Base-by-base conservation (phyloP, 2,888 invertebrate species). In the Abrostola triplasia region DNA sequence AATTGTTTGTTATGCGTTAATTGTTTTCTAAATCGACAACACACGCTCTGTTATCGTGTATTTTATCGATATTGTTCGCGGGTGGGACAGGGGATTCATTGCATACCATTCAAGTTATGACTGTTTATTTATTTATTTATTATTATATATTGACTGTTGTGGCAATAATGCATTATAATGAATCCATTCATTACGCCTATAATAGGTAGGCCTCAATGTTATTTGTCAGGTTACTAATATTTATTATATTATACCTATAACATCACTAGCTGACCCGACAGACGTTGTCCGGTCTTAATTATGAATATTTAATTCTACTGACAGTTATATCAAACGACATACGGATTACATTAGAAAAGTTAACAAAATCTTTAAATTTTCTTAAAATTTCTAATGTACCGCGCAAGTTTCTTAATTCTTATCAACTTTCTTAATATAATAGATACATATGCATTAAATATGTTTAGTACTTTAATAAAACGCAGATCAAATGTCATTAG, bases 11-110 rank as follows among this genome's bases (percentile, higher is more conserved):
- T 77, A 69, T 73, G 77, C 71, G 76, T 80, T 86, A 82, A 87
- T 86, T 86, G 83, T 85, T 87, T 86, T 83, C 77, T 76, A 77
- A 84, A 85, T 80, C 79, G 75, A 83, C 79, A 79, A 78, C 70
- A 69, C 64, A 74, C 65, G 67, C 73, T 64, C 68, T 76, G 76
- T 78, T n/a, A n/a, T n/a, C 63, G 64, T 72, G 73, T 79, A 75
- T 76, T 80, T 79, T 80, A 83, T 84, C 72, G 67, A 78, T 76
- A 69, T 67, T 63, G 73, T 77, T 59, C 52, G 73, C 73, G 71
- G 71, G 71, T 76, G 76, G 76, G 64, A 68, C 70, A 52, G 64
- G 56, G 56, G 67, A 66, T 51, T 64, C 63, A 61, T 64, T 67
- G 75, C 80, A 70, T 83, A 73, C 82, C 82, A 77, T 64, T 70